These are phyloP conservation scores for Drosophila dunni DNA, from an alignment of 1,140 invertebrate genomes.

Conservation along the genomic window DNA sequence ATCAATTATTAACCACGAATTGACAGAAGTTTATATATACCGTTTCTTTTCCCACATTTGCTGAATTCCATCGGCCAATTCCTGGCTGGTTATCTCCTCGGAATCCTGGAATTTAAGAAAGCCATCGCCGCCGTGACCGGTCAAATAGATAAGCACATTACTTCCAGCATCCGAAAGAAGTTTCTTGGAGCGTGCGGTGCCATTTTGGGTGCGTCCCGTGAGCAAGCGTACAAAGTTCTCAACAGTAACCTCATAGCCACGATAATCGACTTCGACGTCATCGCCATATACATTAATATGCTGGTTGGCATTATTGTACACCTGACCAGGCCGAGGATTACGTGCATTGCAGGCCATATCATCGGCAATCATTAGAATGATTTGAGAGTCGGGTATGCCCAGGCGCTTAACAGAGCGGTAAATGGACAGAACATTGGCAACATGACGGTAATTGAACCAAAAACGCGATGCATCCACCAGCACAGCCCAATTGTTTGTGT, in stretches of 20 bases:
- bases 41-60: conserved; percentile 99
- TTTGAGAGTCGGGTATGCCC: conserved; percentile 98
- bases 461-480: conserved; percentile 98
- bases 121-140: conserved; percentile 99
- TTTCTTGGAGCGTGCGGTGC: conserved; percentile 97
- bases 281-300: conserved; percentile 99
- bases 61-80: conserved; percentile 98
- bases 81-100: conserved; percentile 99
- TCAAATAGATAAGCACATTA: conserved; percentile 98
- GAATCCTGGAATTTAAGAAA: conserved; percentile 99
- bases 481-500: conserved; percentile 99
- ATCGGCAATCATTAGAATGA: conserved; percentile 99
- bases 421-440: conserved; percentile 99
- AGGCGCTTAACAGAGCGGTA: conserved; percentile 98
- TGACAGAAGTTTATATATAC: conserved; percentile 81
- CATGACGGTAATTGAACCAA: conserved; percentile 99
- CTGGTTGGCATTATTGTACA: conserved; percentile 99
- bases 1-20: too few relatives aligned
- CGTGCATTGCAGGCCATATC: conserved; percentile 99
- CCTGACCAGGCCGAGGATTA: conserved; percentile 98
- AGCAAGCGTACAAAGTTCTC: conserved; percentile 99
- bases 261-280: conserved; percentile 99
- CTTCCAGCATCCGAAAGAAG: conserved; percentile 98
- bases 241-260: conserved; percentile 98
- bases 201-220: conserved; percentile 95